Base-by-base conservation (phyloP, 1,140 invertebrate genomes). In the Akabosia matsudoensis region DNA sequence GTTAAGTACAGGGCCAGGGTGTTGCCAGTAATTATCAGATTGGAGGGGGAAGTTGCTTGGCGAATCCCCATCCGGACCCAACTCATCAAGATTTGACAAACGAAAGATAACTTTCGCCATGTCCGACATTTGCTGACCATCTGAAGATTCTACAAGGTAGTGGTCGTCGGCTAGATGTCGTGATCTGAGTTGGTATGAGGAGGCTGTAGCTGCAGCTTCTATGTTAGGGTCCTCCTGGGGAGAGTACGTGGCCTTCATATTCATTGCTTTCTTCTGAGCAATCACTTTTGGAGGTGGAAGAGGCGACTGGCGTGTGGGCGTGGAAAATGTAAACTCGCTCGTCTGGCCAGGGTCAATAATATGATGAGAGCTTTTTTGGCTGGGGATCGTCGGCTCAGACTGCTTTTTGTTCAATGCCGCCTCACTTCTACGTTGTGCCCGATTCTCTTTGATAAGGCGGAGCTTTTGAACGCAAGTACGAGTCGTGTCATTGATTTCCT, bases 381-480 rank as follows among this genome's bases (percentile, higher is more conserved):
- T 24, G 4, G 14, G 14, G 4, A n/a, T 56, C 54, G 7, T 24
- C 54, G 64, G 4, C 56, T 61, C 56, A 30, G n/a, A n/a, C n/a
- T n/a, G n/a, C n/a, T 74, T 67, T 24, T 64, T 33, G 1, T 74
- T 34, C 45, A 51, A 22, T 18, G 54, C 54, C 22, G 14, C 54
- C 24, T 10, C 61, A 61, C 24, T 7, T 67, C 31, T 28, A 16
- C 22, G 24, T 24, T 61, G 54, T 30, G 24, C 30, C 28, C 74
- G 33, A 33, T 30, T 13, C 13, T 78, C 76, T 76, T 79, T 81
- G 10, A 79, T 74, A 4, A 54, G 28, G n/a, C 64, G 73, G 24
- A 81, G 74, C 37, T 64, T 67, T 24, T 79, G 34, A 14, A 81
- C 73, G 54, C 76, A 79, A n/a, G 73, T 33, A 28, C 80, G 30